A percentile compares a stretch with the other conserved stretches of the same genome.
Conservation (phyloP, 1,140 invertebrate genomes). For the Rhagoletis zephyria region DNA sequence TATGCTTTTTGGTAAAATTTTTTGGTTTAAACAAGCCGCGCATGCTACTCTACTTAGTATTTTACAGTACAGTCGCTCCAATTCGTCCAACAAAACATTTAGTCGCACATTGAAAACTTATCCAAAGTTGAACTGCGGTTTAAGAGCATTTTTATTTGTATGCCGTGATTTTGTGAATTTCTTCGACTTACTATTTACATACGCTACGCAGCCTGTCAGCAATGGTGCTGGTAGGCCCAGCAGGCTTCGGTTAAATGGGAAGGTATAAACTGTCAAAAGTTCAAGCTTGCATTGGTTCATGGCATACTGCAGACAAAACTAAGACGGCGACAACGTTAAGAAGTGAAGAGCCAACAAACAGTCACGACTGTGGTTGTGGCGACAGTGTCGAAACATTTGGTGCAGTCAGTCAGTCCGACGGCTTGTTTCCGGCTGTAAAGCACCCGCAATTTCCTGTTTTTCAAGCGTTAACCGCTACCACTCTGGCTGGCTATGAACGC, state of each 20-base stretch:
- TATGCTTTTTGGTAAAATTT: too few species aligned
- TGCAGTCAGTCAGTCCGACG: conserved; percentile 56
- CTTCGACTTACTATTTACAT: conserved; percentile 14
- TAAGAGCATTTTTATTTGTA: conserved; percentile 32
- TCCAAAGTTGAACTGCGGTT: conserved; percentile 40
- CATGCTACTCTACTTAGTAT: too few species aligned
- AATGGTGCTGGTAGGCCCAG: not conserved
- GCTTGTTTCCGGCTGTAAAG: conserved; percentile 58
- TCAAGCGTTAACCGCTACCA: not conserved
- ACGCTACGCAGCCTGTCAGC: not conserved
- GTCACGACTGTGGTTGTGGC: not conserved
- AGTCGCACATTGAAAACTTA: conserved; percentile 36
- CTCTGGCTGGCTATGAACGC: not conserved
- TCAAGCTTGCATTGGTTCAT: not conserved
- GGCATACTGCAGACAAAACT: not conserved
- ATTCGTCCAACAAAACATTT: conserved; percentile 1
- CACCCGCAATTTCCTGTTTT: conserved; percentile 58
- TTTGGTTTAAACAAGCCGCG: too few species aligned
- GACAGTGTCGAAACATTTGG: conserved; percentile 48
- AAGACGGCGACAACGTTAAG: not conserved
- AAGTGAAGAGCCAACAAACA: not conserved
- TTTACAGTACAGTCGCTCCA: not conserved
- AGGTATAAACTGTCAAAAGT: not conserved
- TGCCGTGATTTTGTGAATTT: conserved; percentile 2
- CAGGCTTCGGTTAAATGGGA: not conserved